These are phyloP conservation scores for Heteromurus nitidus DNA, from an alignment of 2,888 invertebrate species.

Conservation along the genomic window DNA sequence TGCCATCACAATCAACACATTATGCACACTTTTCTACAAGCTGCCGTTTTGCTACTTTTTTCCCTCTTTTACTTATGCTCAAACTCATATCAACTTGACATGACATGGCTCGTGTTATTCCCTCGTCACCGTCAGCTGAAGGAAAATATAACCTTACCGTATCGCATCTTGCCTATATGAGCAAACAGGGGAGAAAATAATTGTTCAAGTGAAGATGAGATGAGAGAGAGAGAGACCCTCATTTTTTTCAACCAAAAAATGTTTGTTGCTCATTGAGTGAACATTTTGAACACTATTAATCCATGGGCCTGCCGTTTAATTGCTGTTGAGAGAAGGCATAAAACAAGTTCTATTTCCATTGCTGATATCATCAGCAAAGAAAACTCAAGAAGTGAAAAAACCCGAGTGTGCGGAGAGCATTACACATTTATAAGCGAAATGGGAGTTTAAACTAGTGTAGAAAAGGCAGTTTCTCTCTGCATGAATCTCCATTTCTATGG, in stretches of 20 bases:
- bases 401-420: too few relatives aligned
- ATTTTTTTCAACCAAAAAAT: conserved; percentile 22
- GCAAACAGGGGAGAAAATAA: conserved; percentile 25
- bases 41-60: conserved; percentile 45
- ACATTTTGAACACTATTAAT: conserved; percentile 57
- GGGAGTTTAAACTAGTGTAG: too few relatives aligned
- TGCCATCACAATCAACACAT: conserved; percentile 65
- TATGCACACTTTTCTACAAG: conserved; percentile 44
- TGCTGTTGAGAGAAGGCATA: conserved; percentile 65
- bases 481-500: conserved; percentile 57
- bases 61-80: conserved; percentile 4
- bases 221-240: conserved; percentile 21
- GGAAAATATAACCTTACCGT: neutral
- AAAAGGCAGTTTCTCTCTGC: conserved; percentile 38
- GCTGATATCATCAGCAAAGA: conserved; percentile 69
- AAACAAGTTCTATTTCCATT: conserved; percentile 67
- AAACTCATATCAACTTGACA: conserved; percentile 14
- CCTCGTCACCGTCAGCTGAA: conserved; percentile 8
- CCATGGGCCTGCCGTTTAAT: conserved; percentile 66
- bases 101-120: conserved; percentile 52
- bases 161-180: neutral
- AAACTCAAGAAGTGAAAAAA: too few relatives aligned
- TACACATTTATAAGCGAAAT: too few relatives aligned
- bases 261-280: conserved; percentile 11
- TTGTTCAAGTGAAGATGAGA: neutral